Evolutionary conservation across 2,797 vertebrate genomes (phyloP), one percentile per base, ranked within the genome.

Genomic region (Dryobates pubescens): DNA sequence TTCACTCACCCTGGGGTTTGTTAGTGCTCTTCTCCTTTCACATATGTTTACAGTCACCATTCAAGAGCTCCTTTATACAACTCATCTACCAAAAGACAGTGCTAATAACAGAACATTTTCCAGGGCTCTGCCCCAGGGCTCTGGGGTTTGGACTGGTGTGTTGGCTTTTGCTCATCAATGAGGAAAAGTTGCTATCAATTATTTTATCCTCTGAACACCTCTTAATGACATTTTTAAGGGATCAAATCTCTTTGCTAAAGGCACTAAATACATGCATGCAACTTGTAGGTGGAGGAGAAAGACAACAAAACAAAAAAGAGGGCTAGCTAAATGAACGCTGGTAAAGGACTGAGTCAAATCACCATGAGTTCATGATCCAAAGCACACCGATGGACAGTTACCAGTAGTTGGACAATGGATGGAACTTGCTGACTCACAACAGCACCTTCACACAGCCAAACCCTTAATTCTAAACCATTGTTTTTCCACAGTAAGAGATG

Each of bases 151-250:
- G 90, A 93, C 78, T 93, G 23, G 84, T 86, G n/a, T 77, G 63
- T 5, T 89, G 89, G 84, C 59, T 63, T 93, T 90, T 7, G 16
- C 79, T 89, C 86, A 79, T 89, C 72, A 80, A 74, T 19, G 29
- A 73, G 92, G 82, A 93, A 92, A 94, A 78, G 87, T 93, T 94
- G 79, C 76, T 81, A 87, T 69, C 92, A 94, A 89, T 92, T 93
- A 94, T 92, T 95, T 92, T 87, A 90, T 90, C 89, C 85, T 91
- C 90, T 80, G 92, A 84, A 80, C 4, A 43, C 58, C 79, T 96
- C 87, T 94, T 95, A 89, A 93, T 86, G 63, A 89, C 78, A 93
- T 89, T 92, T 92, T 51, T 82, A 36, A 95, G 79, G 85, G 23
- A 87, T 89, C 89, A 86, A 92, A 85, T 92, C 87, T 90, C 72